These are phyloP conservation scores for Euphysa ruthae DNA, from an alignment of 30 jellyfish, hydroid and myxozoan genomes.

Conservation along the genomic window DNA sequence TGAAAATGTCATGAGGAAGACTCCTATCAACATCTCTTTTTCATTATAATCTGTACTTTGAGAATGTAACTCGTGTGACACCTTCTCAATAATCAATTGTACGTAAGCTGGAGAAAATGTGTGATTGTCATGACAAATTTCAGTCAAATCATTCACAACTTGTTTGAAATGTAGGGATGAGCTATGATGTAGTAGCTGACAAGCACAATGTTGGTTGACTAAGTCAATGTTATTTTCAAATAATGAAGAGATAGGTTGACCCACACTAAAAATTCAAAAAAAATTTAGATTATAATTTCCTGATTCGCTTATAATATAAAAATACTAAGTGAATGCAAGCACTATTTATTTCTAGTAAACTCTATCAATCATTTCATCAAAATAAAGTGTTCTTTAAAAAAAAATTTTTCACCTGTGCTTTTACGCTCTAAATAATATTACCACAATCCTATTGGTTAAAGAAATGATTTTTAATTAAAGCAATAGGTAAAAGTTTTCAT, in stretches of 20 bases:
- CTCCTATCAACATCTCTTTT: conserved; percentile 1
- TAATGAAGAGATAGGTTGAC: conserved; percentile 11
- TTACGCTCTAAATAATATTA: too few relatives aligned
- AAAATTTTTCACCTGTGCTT: too few relatives aligned
- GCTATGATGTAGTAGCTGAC: conserved; percentile 1
- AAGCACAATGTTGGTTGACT: conserved; percentile 17
- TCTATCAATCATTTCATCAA: too few relatives aligned
- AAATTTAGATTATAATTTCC: too few relatives aligned
- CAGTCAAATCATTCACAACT: background rate
- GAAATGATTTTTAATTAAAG: too few relatives aligned
- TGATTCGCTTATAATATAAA: too few relatives aligned
- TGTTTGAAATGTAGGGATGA: background rate
- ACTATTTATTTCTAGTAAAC: too few relatives aligned
- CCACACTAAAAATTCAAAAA: conserved; percentile 14
- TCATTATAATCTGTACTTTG: conserved; percentile 13
- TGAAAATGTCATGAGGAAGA: conserved; percentile 6
- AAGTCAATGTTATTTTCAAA: background rate
- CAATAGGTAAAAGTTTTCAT: too few relatives aligned
- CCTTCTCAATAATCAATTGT: background rate
- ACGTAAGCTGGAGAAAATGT: background rate
- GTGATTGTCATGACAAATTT: background rate
- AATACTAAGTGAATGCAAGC: too few relatives aligned
- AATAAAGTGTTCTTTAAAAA: too few relatives aligned
- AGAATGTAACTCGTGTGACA: background rate
- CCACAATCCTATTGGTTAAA: too few relatives aligned